Conservation (phyloP, 2,113 vertebrate genomes). For the Glaucomys volans region DNA sequence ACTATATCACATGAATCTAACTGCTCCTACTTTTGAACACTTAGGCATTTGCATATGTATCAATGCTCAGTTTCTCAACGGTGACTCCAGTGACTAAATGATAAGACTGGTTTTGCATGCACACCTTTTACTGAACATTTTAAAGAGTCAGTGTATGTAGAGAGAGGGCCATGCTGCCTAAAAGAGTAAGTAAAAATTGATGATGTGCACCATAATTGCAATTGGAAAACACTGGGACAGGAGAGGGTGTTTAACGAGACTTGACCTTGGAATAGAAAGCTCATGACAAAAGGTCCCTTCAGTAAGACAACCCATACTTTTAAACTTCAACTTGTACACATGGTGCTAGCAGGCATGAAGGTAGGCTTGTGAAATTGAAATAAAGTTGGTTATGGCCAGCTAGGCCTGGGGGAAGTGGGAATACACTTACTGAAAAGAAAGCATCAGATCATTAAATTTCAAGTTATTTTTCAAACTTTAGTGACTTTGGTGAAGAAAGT, state of each 20-base stretch:
- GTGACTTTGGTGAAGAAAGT: slow-evolving; percentile 26
- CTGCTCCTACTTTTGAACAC: neutral
- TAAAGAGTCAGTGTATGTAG: neutral
- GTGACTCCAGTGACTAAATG: neutral
- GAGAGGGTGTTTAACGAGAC: neutral
- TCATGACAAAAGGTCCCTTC: neutral
- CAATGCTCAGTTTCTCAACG: neutral
- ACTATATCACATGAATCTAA: neutral
- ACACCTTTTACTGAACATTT: neutral
- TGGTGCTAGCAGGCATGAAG: neutral
- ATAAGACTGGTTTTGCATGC: neutral
- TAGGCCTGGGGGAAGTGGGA: neutral
- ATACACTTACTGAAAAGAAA: slow-evolving; percentile 39
- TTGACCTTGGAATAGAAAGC: slow-evolving; percentile 46
- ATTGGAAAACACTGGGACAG: neutral
- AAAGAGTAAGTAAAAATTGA: neutral
- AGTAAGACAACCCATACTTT: neutral
- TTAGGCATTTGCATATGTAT: neutral
- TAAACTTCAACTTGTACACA: neutral
- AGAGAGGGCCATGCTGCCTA: neutral
- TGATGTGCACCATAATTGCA: neutral
- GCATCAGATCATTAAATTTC: neutral
- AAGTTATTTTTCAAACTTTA: slow-evolving; percentile 45
- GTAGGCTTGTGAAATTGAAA: slow-evolving; percentile 31
- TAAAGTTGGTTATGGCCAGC: neutral